phyloP scores from a whole-genome alignment of 2,888 invertebrate genomes.

The Acronicta leporina region DNA sequence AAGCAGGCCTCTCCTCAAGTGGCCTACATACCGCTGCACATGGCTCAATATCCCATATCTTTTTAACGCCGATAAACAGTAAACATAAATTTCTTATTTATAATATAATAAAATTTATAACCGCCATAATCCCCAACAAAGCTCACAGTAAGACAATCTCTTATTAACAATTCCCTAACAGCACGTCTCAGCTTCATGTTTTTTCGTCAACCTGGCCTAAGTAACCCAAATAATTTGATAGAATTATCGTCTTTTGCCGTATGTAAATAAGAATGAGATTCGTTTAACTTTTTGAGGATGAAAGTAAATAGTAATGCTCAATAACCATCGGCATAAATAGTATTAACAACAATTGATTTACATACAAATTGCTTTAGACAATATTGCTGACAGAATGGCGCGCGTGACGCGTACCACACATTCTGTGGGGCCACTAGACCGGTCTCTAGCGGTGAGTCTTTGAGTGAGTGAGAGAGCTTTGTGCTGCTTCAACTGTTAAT shows the following conservation, averaged over 20 bases:
- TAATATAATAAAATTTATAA: slow-evolving; percentile 86
- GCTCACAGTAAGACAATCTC: slow-evolving; percentile 73
- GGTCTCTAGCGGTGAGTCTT: slow-evolving; percentile 35
- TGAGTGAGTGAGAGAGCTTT: background rate
- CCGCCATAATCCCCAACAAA: slow-evolving; percentile 73
- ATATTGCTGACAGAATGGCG: slow-evolving; percentile 88
- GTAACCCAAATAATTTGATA: slow-evolving; percentile 36
- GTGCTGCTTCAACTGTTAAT: too few species aligned
- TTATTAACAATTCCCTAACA: slow-evolving; percentile 84
- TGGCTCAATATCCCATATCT: slow-evolving; percentile 58
- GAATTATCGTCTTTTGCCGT: slow-evolving; percentile 56
- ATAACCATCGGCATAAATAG: slow-evolving; percentile 88
- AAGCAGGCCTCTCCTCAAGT: slow-evolving; percentile 23
- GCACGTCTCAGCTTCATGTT: slow-evolving; percentile 76
- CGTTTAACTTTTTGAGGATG: slow-evolving; percentile 61
- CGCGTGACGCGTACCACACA: slow-evolving; percentile 83
- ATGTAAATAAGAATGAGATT: slow-evolving; percentile 62
- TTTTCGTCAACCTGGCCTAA: slow-evolving; percentile 72
- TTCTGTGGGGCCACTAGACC: slow-evolving; percentile 62
- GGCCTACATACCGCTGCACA: slow-evolving; percentile 54
- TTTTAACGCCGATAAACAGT: slow-evolving; percentile 68
- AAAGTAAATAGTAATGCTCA: slow-evolving; percentile 85
- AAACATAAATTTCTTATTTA: slow-evolving; percentile 83
- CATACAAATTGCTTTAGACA: slow-evolving; percentile 89
- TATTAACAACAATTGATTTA: slow-evolving; percentile 89